Base-by-base conservation (phyloP, 2,113 vertebrate genomes). In the Tragelaphus imberbis region DNA sequence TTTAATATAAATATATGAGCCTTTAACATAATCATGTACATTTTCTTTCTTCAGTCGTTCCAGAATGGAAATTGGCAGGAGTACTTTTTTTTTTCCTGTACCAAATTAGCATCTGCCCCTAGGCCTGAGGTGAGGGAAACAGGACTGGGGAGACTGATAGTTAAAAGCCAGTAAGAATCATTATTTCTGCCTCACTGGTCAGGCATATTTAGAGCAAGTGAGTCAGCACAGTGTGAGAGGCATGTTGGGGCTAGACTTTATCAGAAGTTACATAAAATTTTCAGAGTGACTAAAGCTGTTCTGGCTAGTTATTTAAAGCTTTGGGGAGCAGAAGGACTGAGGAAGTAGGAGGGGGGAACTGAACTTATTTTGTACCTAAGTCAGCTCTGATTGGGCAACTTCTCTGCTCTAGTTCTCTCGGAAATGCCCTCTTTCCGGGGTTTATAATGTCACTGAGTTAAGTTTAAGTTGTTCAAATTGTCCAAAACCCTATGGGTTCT, bases 111-210 rank as follows among this genome's bases (percentile, higher is more conserved):
- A 59, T 92, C n/a, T 82, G 40, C 84, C 53, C 84, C 81, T 28
- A 81, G 65, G 80, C 90, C 23, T 56, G 75, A 93, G 61, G 84
- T 56, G 65, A 92, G 61, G 63, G 58, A 75, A 92, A 55, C 59
- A 85, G 90, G 82, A 27, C 86, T 25, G 13, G 44, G 49, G 68
- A 93, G 23, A 53, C 40, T 16, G 59, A 47, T 49, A 77, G 82
- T 79, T 89, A 81, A 93, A 95, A 91, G 49, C 59, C 88, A 55
- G 65, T 44, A 47, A 75, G 51, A 88, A 93, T 79, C 84, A 79
- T 90, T 97, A 96, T 95, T 95, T 97, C 88, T 96, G 94, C 88
- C 97, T 98, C 47, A 33, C 63, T 92, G 86, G 96, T 93, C 91
- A 97, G 93, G 68, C 58, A 10, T 91, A 96, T 97, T 98, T 98